These are phyloP conservation scores for Stegostoma tigrinum DNA, from an alignment of 2,113 vertebrate species.

Conservation along the genomic window DNA sequence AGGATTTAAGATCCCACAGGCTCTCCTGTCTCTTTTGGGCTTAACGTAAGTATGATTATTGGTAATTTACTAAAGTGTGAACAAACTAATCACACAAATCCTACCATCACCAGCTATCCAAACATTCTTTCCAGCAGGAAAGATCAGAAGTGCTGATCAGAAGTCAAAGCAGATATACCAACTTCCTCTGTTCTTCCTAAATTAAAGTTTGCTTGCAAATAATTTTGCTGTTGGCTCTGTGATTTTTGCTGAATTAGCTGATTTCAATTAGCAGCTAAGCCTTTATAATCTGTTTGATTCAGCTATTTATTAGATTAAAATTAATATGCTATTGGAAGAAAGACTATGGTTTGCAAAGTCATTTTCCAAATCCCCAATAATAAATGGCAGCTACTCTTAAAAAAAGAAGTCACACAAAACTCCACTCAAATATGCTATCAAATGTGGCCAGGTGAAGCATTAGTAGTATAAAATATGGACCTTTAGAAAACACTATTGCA, in stretches of 20 bases:
- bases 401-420: not conserved
- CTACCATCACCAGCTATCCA: not conserved
- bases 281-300: not conserved
- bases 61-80: too few relatives aligned
- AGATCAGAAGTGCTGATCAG: not conserved
- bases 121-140: not conserved
- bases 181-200: not conserved
- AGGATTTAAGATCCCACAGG: too few relatives aligned
- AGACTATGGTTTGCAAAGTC: not conserved
- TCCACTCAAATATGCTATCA: not conserved
- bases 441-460: not conserved
- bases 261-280: not conserved
- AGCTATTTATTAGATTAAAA: not conserved
- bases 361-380: not conserved
- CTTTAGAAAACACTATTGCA: not conserved
- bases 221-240: not conserved
- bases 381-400: not conserved
- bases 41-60: too few relatives aligned
- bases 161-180: not conserved
- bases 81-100: too few relatives aligned
- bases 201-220: not conserved
- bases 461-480: constrained; percentile 20
- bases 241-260: not conserved
- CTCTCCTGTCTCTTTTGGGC: too few relatives aligned
- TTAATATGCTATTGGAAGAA: not conserved